Percentiles rank a stretch among this genome's conserved stretches.
phyloP scores from a whole-genome alignment of 2,888 invertebrate species.

The Oscheius myriophilus region DNA sequence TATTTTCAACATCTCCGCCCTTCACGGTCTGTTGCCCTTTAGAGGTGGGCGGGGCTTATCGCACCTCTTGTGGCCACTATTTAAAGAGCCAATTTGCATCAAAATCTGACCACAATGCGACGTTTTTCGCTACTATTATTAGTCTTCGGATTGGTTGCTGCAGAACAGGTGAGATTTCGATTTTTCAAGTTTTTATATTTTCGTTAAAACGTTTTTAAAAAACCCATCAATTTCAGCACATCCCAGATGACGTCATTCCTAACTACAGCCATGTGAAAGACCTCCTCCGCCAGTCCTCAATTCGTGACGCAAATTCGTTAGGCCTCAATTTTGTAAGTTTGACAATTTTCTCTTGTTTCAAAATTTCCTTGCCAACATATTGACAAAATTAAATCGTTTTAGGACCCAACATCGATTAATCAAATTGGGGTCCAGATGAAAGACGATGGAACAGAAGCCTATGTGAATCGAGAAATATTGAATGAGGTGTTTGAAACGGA shows the following conservation, averaged over 20 bases:
- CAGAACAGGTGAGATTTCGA: too few relatives aligned
- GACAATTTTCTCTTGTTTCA: too few relatives aligned
- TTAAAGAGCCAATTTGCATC: too few relatives aligned
- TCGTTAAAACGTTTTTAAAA: too few relatives aligned
- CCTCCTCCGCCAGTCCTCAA: slow-evolving; percentile 47
- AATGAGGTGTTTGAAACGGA: slow-evolving; percentile 65
- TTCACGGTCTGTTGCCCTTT: too few relatives aligned
- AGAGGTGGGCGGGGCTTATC: too few relatives aligned
- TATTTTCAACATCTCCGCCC: too few relatives aligned
- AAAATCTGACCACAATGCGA: too few relatives aligned
- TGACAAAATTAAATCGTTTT: not conserved
- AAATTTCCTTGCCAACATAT: slow-evolving; percentile 14
- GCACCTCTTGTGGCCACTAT: too few relatives aligned
- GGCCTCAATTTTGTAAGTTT: slow-evolving; percentile 52
- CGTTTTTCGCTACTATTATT: too few relatives aligned
- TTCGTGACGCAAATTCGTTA: slow-evolving; percentile 47
- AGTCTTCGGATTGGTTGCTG: too few relatives aligned
- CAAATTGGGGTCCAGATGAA: not conserved
- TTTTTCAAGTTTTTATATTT: too few relatives aligned
- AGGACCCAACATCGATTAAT: slow-evolving; percentile 38
- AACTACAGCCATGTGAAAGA: slow-evolving; percentile 56
- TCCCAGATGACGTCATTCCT: slow-evolving; percentile 48
- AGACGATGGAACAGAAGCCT: slow-evolving; percentile 64
- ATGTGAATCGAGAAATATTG: slow-evolving; percentile 55
- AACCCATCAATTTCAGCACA: slow-evolving; percentile 33